Evolutionary conservation across 2,797 vertebrate species (phyloP), one percentile per base, ranked within the genome.

Genomic region (Syndactyla subalaris): DNA sequence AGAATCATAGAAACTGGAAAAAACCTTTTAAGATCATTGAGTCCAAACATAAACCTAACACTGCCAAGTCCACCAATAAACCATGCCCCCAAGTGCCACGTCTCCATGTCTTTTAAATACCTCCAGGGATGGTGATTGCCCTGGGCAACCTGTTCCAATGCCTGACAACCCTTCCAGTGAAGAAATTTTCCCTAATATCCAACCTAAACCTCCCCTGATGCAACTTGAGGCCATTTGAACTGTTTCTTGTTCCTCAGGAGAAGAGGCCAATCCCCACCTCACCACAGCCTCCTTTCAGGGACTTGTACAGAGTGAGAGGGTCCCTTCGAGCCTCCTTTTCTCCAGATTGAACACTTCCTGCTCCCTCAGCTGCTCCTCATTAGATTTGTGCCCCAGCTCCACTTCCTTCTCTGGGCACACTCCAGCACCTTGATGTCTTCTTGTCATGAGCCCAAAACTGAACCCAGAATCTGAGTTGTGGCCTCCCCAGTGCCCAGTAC

Each of bases 341-440:
- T 73, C 34, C 49, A 79, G 57, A 5, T 38, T 71, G 29, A 49
- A 30, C 11, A 4, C 3, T 1, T 7, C 14, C 45, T 58, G 49
- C 22, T 86, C 36, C 6, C 45, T 62, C 54, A 82, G 21, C 14
- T 0, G 2, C 21, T 39, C 38, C 19, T 52, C 43, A 10, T 12
- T 3, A 3, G 16, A 6, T 10, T 32, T 36, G 14, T 59, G 9
- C 48, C 51, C 26, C 68, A 76, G 58, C 63, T 45, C 34, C 0
- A 0, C 19, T 38, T 43, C 18, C 7, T 52, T 27, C 65, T 71
- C 2, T 75, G 70, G n/a, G 22, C n/a, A 2, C 0, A 0, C 26
- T 48, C 39, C 26, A 76, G 39, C 15, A 32, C 38, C 38, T 46
- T 21, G 23, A 4, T 14, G 63, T 58, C 39, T 4, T 45, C 43